A percentile compares a stretch with the other conserved stretches of the same genome.
Conservation (phyloP, 1,140 invertebrate genomes). For the Aleiodes sp. region DNA sequence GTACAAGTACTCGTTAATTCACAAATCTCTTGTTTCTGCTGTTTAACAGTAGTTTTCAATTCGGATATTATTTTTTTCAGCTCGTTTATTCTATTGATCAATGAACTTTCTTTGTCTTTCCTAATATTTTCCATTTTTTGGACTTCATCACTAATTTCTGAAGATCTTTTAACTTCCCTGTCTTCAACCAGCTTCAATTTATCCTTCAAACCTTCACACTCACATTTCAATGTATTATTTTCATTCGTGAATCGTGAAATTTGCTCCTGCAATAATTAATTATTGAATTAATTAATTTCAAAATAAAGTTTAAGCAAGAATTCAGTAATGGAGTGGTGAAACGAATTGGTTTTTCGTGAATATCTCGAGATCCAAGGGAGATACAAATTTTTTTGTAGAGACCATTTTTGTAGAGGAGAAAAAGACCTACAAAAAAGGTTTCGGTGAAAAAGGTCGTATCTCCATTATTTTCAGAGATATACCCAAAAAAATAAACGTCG, state of each 20-base stretch:
- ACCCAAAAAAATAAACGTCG: too few relatives aligned
- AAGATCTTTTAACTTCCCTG: constrained; percentile 26
- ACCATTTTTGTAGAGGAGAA: too few relatives aligned
- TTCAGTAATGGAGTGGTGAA: too few relatives aligned
- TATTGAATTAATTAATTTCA: neutral
- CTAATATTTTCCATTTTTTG: constrained; percentile 36
- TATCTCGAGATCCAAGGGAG: too few relatives aligned
- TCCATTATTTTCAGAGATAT: too few relatives aligned
- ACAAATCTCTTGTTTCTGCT: constrained; percentile 42
- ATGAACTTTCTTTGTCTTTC: constrained; percentile 37
- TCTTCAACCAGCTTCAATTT: neutral
- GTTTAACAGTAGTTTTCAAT: constrained; percentile 41
- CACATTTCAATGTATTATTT: neutral
- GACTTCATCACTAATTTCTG: constrained; percentile 39
- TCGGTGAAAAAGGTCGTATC: too few relatives aligned
- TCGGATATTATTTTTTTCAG: constrained; percentile 39
- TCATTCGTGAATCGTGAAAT: neutral
- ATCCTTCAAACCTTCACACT: neutral
- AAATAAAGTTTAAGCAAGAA: too few relatives aligned
- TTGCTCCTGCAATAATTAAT: neutral
- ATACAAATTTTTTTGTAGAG: too few relatives aligned
- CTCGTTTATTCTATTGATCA: constrained; percentile 37
- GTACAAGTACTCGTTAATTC: constrained; percentile 42
- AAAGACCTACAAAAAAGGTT: too few relatives aligned
- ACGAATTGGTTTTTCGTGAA: too few relatives aligned